A percentile compares a stretch with the other conserved stretches of the same genome.
These are phyloP conservation scores for Eupithecia subumbrata DNA, from an alignment of 2,888 invertebrate species.

Conservation along the genomic window DNA sequence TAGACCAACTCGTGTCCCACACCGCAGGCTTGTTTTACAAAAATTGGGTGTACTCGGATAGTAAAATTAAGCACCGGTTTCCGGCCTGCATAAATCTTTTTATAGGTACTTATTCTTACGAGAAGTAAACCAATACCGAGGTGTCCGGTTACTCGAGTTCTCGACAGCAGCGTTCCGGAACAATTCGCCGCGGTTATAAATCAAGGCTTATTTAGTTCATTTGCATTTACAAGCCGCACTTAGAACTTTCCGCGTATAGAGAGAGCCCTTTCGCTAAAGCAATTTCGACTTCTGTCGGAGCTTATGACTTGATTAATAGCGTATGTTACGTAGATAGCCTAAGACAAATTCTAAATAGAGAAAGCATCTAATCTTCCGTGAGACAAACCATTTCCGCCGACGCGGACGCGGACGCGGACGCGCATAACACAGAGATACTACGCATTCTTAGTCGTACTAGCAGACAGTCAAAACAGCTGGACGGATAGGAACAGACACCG, in stretches of 20 bases:
- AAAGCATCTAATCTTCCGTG: not conserved
- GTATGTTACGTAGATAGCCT: not conserved
- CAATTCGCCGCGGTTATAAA: slow-evolving; percentile 37
- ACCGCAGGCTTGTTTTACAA: not conserved
- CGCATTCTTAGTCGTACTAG: not conserved
- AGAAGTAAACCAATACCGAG: slow-evolving; percentile 26
- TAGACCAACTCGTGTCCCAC: not conserved
- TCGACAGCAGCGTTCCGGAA: slow-evolving; percentile 41
- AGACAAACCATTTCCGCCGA: not conserved
- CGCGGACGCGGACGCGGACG: too few species aligned
- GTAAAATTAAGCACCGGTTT: not conserved
- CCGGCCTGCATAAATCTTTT: slow-evolving; percentile 7
- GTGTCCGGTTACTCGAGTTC: slow-evolving; percentile 29
- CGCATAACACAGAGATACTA: not conserved
- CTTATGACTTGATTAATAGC: slow-evolving; percentile 5
- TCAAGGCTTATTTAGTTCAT: slow-evolving; percentile 29
- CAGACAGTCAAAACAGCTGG: too few species aligned
- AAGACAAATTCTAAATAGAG: slow-evolving; percentile 35
- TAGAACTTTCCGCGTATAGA: slow-evolving; percentile 6
- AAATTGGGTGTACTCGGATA: not conserved
- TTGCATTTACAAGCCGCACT: slow-evolving; percentile 28
- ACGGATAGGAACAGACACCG: too few species aligned
- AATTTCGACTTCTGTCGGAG: slow-evolving; percentile 12
- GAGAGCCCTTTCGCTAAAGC: slow-evolving; percentile 8
- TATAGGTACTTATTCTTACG: not conserved